These are phyloP conservation scores for Lerema accius DNA, from an alignment of 1,140 invertebrate genomes.

Conservation along the genomic window DNA sequence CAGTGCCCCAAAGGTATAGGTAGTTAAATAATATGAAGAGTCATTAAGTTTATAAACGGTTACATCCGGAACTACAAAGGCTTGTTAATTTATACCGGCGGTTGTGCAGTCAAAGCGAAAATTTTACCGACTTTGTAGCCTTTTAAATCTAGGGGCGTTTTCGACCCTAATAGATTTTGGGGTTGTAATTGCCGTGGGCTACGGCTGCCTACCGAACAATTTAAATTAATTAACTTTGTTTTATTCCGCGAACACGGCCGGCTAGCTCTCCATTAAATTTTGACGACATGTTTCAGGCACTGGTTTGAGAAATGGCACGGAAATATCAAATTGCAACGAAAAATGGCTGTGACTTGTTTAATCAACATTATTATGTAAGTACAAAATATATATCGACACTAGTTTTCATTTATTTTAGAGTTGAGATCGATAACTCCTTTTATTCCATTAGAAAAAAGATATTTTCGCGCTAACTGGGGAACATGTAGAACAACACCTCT, in stretches of 20 bases:
- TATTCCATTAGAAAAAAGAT: too few relatives aligned
- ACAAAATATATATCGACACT: too few relatives aligned
- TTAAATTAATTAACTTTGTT: conserved; percentile 55
- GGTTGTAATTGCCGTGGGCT: conserved; percentile 42
- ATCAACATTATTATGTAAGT: too few relatives aligned
- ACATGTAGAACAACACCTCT: too few relatives aligned
- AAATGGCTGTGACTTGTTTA: too few relatives aligned
- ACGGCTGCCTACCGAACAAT: conserved; percentile 37
- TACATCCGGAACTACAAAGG: not conserved
- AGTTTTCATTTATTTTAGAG: too few relatives aligned
- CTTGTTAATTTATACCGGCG: conserved; percentile 10
- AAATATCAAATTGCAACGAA: not conserved
- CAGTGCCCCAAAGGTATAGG: too few relatives aligned
- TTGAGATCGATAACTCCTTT: too few relatives aligned
- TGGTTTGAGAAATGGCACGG: conserved; percentile 4
- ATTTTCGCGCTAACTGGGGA: too few relatives aligned
- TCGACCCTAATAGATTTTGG: conserved; percentile 48
- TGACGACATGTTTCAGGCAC: conserved; percentile 45
- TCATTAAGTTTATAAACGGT: not conserved
- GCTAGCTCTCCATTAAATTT: conserved; percentile 43
- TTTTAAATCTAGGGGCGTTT: conserved; percentile 25
- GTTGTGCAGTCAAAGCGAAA: conserved; percentile 7
- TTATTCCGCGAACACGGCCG: conserved; percentile 42
- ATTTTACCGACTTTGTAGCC: conserved; percentile 25
- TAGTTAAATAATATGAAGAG: too few relatives aligned